These are phyloP conservation scores for Seriola rivoliana DNA, from an alignment of 2,113 vertebrate genomes.

Conservation along the genomic window DNA sequence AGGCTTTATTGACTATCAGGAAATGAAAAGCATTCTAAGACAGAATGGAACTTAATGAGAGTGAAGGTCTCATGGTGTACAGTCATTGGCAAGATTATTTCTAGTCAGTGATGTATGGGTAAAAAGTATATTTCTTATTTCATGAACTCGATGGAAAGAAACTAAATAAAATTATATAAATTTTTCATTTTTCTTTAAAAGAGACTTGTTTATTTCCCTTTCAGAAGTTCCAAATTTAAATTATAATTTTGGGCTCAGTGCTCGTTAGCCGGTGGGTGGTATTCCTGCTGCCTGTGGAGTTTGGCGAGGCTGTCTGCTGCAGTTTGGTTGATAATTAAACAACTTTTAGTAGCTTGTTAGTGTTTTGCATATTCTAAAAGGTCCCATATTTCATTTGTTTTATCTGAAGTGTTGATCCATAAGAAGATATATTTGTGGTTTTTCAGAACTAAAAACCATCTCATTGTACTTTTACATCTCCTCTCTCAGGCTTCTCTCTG, in stretches of 20 bases:
- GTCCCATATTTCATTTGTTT: too few species aligned
- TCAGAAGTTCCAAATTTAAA: not conserved
- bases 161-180: too few species aligned
- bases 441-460: too few species aligned
- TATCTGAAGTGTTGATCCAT: too few species aligned
- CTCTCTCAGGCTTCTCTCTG: too few species aligned
- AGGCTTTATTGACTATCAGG: conserved; percentile 17
- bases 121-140: not conserved
- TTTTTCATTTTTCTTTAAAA: not conserved
- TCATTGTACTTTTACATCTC: too few species aligned
- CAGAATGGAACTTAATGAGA: conserved; percentile 9
- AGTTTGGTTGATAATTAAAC: too few species aligned
- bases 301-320: too few species aligned
- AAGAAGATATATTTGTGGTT: too few species aligned
- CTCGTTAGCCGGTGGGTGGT: too few species aligned
- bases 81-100: not conserved
- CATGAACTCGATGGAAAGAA: not conserved
- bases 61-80: not conserved
- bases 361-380: not conserved
- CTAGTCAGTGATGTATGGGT: not conserved
- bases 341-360: too few species aligned
- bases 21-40: conserved; percentile 27
- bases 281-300: too few species aligned
- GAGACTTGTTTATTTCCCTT: not conserved
- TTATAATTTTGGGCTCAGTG: not conserved